Evolutionary conservation across 1,140 invertebrate species (phyloP), one percentile per base, ranked within the genome.

Genomic region (Drosophila melanica): DNA sequence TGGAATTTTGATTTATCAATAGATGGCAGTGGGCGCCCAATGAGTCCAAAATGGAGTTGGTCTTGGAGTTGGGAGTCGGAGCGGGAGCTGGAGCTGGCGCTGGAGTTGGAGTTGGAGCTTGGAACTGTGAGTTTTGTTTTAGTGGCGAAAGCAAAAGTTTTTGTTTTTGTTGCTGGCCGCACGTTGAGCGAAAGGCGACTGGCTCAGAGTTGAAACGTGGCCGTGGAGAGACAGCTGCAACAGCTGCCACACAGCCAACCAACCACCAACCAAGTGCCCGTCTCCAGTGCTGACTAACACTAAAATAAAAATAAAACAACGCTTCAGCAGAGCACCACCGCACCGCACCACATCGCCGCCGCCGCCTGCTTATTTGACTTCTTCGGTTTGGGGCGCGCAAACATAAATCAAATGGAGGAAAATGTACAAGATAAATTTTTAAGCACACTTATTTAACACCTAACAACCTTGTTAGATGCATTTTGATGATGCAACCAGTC

Each of bases 401-500:
- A 82, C 86, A 90, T 90, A 90, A 90, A 90, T 90, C 86, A 90
- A 90, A 90, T 80, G 74, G 47, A 67, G 84, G 77, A 81, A 90
- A 90, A 90, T 90, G 82, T 90, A 90, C 86, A 90, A 90, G 86
- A 90, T 90, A 90, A 90, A 90, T 90, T 90, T 90, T 87, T 90
- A 90, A 90, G 81, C 87, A 90, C 81, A 90, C 86, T 90, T 90
- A 90, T 90, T 90, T 90, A 90, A 90, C 86, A 90, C 86, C 87
- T 90, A 86, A 90, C 87, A 90, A 90, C 87, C 87, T 87, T 90
- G 86, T 90, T 90, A 87, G 86, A 90, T 90, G 81, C 79, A 80
- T 90, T 90, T 89, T 89, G 84, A 89, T 90, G 84, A 90, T 89
- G 84, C 79, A 67, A 74, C 65, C 65, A 72, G 65, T 50, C 65